Evolutionary conservation across 2,888 invertebrate genomes (phyloP), one percentile per base, ranked within the genome.

Genomic region (Alsophila aescularia): DNA sequence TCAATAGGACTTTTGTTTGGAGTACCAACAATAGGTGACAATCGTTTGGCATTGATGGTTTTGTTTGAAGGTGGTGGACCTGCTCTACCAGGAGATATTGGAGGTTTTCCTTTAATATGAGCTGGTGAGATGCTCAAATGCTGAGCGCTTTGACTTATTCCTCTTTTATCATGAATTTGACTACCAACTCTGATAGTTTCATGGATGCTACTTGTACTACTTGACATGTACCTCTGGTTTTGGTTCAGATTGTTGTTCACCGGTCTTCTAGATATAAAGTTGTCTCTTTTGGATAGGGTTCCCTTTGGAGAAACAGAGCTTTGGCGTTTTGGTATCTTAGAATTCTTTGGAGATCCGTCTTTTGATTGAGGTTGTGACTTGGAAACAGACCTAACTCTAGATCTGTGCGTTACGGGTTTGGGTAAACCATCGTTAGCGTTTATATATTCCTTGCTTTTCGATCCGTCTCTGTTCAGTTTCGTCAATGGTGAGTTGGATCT

Each of bases 11-110:
- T 92, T 77, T 92, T 92, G 53, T 81, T 92, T 24, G 92, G 92
- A 7, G 92, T 92, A 1, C 92, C 90, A 34, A 90, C 91, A 21
- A 92, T 92, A 3, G 92, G 92, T 8, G 92, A 92, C 1, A 92
- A 72, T 41, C 92, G 76, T 78, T 92, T 92, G 9, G 91, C 69
- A 52, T 88, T 92, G 2, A 92, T 85, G 13, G 80, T 65, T 66
- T 78, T 89, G 39, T 92, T 90, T 0, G 90, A 84, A 34, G 92
- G 92, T 0, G 92, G 92, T 12, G 92, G 92, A 0, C 92, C 92
- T 49, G 72, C 80, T 73, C 81, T 85, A 1, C 87, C 88, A 0
- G 92, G 92, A 31, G 90, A 90, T 45, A 89, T 91, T 10, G 92
- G 92, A 37, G 92, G 92, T 67, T 92, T 92, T 0, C 88, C 85